Evolutionary conservation across 2,888 invertebrate genomes (phyloP), one percentile per base, ranked within the genome.

Genomic region (Keiferia lycopersicella): DNA sequence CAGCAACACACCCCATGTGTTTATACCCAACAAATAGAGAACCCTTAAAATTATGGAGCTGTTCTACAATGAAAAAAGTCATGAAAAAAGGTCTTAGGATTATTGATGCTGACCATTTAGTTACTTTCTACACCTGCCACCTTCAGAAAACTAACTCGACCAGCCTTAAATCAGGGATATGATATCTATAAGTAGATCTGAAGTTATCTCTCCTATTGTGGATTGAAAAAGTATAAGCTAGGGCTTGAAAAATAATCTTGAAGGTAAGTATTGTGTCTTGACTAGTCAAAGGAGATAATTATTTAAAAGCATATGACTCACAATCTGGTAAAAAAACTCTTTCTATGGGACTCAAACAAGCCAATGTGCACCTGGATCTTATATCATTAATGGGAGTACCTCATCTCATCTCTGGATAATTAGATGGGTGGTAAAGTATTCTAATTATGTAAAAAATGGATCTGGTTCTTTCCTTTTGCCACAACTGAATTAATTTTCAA

Each of bases 1-100:
- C 70, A 66, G 65, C 56, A 69, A 65, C 63, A 67, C 66, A 69
- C 53, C 68, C 34, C 34, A 56, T 67, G 70, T 73, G 67, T 76
- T 78, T 74, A 68, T 66, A 70, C 72, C 72, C 65, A 63, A 65
- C 18, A 41, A 60, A 26, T 56, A 34, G 26, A 6, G n/a, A 34
- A 56, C 26, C 34, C 56, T 18, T 30, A 53, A 53, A 53, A 22
- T 20, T 26, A 20, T 51, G 51, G 51, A 22, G 26, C 51, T 53
- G 26, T 4, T 22, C 22, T 53, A 14, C 14, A 10, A 53, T 20
- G 8, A 10, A 20, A 3, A 16, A 1, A 16, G n/a, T 1, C 4
- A 45, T 11, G 4, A 16, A 7, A n/a, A 50, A 48, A 50, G 8
- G 2, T 48, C 48, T n/a, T n/a, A 41, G 41, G 34, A 34, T 41